Evolutionary conservation across 2,113 vertebrate species (phyloP).

Genomic region (Nibea albiflora): DNA sequence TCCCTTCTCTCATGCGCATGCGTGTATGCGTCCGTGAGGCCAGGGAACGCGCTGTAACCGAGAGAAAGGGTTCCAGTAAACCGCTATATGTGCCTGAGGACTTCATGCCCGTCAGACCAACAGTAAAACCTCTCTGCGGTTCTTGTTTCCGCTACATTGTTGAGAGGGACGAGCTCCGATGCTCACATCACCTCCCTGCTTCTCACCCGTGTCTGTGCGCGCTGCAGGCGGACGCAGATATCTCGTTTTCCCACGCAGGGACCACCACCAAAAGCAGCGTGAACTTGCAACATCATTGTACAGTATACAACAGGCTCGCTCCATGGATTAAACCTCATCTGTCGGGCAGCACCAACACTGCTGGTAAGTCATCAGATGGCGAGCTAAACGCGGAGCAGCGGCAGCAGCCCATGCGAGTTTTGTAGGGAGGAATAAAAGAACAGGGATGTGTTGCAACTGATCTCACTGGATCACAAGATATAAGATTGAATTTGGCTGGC

Average conservation of each 20-base stretch:
- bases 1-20: slow-evolving; percentile 61
- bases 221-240: neutral
- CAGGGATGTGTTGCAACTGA: slow-evolving; percentile 1
- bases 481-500: slow-evolving; percentile 8
- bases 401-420: neutral
- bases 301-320: slow-evolving; percentile 18
- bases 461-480: slow-evolving; percentile 20
- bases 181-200: neutral
- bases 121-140: neutral
- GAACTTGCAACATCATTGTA: slow-evolving; percentile 54
- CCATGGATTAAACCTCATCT: slow-evolving; percentile 45
- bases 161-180: slow-evolving; percentile 11
- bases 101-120: neutral
- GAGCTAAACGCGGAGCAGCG: neutral
- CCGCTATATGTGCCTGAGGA: slow-evolving; percentile 5
- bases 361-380: slow-evolving; percentile 58
- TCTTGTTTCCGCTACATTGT: neutral
- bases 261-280: slow-evolving; percentile 35
- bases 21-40: slow-evolving; percentile 8
- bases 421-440: neutral
- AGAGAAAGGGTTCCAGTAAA: slow-evolving; percentile 5
- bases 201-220: neutral
- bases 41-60: slow-evolving; percentile 28
- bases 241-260: slow-evolving; percentile 26
- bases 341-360: slow-evolving; percentile 12